A percentile compares a stretch with the other conserved stretches of the same genome.
phyloP scores from a whole-genome alignment of 2,888 invertebrate species.

The Lamellibrachia columna region DNA sequence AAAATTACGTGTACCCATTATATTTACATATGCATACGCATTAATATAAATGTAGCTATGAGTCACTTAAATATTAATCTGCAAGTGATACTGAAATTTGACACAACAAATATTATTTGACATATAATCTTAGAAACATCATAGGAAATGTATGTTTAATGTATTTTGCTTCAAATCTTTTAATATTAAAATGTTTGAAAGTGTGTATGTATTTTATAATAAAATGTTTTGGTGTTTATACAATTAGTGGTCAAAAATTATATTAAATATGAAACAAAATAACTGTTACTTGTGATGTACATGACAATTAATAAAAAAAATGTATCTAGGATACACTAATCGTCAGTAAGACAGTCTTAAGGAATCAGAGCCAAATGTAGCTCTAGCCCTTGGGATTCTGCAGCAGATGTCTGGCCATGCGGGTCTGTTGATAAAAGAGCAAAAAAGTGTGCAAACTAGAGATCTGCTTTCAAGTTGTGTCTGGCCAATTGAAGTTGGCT shows the following conservation, averaged over 20 bases:
- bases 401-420: slow-evolving; percentile 4
- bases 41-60: neutral
- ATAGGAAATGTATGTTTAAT: neutral
- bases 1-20: too few relatives aligned
- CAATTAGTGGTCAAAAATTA: neutral
- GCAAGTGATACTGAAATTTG: neutral
- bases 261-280: neutral
- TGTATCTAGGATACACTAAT: neutral
- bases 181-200: neutral
- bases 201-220: neutral
- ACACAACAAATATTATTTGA: neutral
- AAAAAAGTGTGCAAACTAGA: neutral
- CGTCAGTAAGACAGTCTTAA: neutral
- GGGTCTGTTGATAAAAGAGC: neutral
- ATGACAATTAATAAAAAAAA: neutral
- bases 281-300: neutral
- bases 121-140: neutral
- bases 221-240: neutral
- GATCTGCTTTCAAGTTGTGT: neutral
- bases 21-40: neutral
- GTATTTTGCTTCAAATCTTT: neutral
- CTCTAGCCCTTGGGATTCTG: neutral
- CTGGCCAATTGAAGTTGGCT: neutral
- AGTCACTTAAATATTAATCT: too few relatives aligned
- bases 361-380: neutral